These are phyloP conservation scores for Dicranocentrus wangi DNA, from an alignment of 2,888 invertebrate species.

Conservation along the genomic window DNA sequence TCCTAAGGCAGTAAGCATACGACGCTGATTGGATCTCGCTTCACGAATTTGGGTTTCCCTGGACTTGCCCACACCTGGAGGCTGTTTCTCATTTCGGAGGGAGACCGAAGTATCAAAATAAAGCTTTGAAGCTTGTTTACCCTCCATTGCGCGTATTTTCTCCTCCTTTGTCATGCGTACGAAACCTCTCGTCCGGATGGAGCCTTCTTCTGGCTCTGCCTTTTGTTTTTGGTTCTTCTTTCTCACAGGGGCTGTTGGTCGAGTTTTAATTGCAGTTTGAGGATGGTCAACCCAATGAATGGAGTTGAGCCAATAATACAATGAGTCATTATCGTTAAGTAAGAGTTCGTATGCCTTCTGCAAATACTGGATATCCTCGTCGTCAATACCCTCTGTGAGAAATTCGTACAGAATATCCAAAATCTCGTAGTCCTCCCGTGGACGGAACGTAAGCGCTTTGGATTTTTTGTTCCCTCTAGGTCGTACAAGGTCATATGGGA, in stretches of 20 bases:
- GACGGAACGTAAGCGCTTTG: slow-evolving; percentile 32
- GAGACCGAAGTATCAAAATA: slow-evolving; percentile 17
- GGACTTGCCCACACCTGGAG: slow-evolving; percentile 73
- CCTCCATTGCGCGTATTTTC: slow-evolving; percentile 77
- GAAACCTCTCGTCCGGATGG: slow-evolving; percentile 93
- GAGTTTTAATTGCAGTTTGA: slow-evolving; percentile 66
- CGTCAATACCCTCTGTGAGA: slow-evolving; percentile 89
- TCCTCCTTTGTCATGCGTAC: slow-evolving; percentile 91
- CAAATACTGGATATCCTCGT: slow-evolving; percentile 90
- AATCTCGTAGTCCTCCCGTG: slow-evolving; percentile 40
- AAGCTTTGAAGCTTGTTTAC: slow-evolving; percentile 54
- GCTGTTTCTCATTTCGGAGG: slow-evolving; percentile 12
- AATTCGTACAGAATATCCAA: slow-evolving; percentile 91
- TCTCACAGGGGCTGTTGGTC: slow-evolving; percentile 3
- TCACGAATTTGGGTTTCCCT: slow-evolving; percentile 83
- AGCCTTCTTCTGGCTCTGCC: slow-evolving; percentile 78
- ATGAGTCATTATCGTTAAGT: slow-evolving; percentile 82
- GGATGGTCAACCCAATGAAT: slow-evolving; percentile 97
- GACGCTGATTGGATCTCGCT: slow-evolving; percentile 93
- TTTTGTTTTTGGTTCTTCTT: slow-evolving; percentile 16
- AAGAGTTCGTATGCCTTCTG: slow-evolving; percentile 88
- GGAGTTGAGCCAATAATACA: slow-evolving; percentile 93
- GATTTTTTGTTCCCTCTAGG: slow-evolving; percentile 41
- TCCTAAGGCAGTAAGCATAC: slow-evolving; percentile 92
- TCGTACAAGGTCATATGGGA: slow-evolving; percentile 23